Conservation (phyloP, 2,797 vertebrate genomes). For the Thalassophryne amazonica region DNA sequence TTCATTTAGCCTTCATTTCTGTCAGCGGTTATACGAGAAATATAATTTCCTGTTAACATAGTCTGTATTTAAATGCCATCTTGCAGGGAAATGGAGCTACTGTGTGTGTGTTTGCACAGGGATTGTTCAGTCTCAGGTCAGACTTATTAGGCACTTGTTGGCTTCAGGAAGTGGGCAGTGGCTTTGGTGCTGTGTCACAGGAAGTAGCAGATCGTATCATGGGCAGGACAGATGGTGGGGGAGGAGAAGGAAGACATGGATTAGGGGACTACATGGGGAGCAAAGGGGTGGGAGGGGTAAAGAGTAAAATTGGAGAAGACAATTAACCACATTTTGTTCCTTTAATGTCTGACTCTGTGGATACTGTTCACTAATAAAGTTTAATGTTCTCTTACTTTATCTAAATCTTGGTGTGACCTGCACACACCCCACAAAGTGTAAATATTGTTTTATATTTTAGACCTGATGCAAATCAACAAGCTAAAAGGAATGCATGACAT, state of each 20-base stretch:
- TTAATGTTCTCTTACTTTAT: no score
- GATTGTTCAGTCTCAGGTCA: constrained; percentile 28
- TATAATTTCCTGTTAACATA: neutral
- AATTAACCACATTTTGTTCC: neutral
- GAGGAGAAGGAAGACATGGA: constrained; percentile 53
- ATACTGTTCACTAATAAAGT: no score
- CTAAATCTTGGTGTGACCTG: no score
- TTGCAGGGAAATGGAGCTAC: neutral
- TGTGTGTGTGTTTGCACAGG: constrained; percentile 13
- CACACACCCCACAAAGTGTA: no score
- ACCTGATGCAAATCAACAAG: no score
- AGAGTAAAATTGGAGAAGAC: constrained; percentile 15
- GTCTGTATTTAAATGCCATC: constrained; percentile 1
- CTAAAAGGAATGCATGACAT: no score
- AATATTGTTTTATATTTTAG: no score
- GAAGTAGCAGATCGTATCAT: constrained; percentile 79
- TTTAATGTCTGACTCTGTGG: no score
- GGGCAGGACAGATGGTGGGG: constrained; percentile 62
- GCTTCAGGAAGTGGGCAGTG: constrained; percentile 77
- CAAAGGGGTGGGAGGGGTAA: constrained; percentile 16
- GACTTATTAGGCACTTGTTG: constrained; percentile 74
- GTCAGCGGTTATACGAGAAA: no score
- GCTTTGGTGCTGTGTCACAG: constrained; percentile 70
- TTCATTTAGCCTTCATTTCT: neutral
- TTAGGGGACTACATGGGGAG: constrained; percentile 43